Evolutionary conservation across 1,140 invertebrate genomes (phyloP).

Genomic region (Zophobas atratus): DNA sequence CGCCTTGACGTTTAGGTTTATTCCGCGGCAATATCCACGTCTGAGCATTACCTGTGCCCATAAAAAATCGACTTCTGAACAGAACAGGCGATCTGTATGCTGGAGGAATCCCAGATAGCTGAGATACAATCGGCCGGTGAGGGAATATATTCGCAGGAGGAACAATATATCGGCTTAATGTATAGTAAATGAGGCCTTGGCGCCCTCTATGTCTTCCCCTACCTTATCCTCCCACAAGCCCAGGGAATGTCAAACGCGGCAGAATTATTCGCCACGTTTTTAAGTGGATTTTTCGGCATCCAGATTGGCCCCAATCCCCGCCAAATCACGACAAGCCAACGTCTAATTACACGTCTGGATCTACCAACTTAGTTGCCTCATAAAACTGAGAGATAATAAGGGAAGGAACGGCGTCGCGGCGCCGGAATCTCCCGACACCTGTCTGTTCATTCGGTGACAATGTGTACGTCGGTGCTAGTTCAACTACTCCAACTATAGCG

Average conservation of each 20-base stretch:
- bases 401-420: slow-evolving; percentile 29
- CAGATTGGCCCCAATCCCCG: neutral
- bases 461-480: slow-evolving; percentile 52
- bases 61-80: slow-evolving; percentile 58
- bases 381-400: slow-evolving; percentile 59
- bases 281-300: slow-evolving; percentile 9
- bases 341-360: slow-evolving; percentile 62
- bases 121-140: slow-evolving; percentile 61
- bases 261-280: neutral
- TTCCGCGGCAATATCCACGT: slow-evolving; percentile 55
- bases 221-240: slow-evolving; percentile 34
- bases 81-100: slow-evolving; percentile 61
- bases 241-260: slow-evolving; percentile 22
- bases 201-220: slow-evolving; percentile 52
- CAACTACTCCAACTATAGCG: slow-evolving; percentile 33
- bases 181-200: slow-evolving; percentile 62
- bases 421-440: slow-evolving; percentile 62
- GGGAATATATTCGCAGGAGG: slow-evolving; percentile 60
- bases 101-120: slow-evolving; percentile 59
- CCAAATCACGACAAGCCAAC: slow-evolving; percentile 55
- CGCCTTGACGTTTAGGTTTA: slow-evolving; percentile 28
- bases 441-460: slow-evolving; percentile 67
- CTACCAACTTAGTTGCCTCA: slow-evolving; percentile 53
- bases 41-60: slow-evolving; percentile 58
- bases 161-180: slow-evolving; percentile 64